These are phyloP conservation scores for Habrosyne pyritoides DNA, from an alignment of 2,888 invertebrate genomes.

Conservation along the genomic window DNA sequence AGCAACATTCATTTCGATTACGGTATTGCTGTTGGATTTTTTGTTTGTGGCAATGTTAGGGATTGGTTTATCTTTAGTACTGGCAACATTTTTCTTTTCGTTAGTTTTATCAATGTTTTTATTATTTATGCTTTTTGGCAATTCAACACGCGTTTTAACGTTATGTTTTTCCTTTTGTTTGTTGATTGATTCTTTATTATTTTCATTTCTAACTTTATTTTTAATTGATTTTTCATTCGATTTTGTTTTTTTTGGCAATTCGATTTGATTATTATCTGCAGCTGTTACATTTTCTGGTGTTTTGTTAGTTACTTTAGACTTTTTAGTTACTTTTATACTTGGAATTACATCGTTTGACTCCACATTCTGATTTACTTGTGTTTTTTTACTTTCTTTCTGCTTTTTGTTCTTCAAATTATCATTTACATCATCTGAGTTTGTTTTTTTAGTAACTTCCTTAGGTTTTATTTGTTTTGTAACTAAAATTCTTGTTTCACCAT, in stretches of 20 bases:
- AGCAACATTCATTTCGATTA: too few species aligned
- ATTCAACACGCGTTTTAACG: background rate
- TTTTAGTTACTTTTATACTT: slow-evolving; percentile 1
- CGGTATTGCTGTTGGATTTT: too few species aligned
- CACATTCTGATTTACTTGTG: background rate
- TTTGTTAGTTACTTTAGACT: slow-evolving; percentile 6
- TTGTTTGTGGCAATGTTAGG: background rate
- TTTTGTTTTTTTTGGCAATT: slow-evolving; percentile 15
- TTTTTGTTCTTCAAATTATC: slow-evolving; percentile 13
- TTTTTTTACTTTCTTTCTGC: slow-evolving; percentile 11
- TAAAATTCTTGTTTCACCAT: background rate
- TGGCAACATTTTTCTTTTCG: background rate
- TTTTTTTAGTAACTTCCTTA: background rate
- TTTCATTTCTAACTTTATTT: slow-evolving; percentile 18
- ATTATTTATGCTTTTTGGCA: slow-evolving; percentile 6
- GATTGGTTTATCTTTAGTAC: background rate
- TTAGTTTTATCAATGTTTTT: slow-evolving; percentile 13
- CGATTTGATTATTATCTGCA: slow-evolving; percentile 16
- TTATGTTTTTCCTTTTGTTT: slow-evolving; percentile 8
- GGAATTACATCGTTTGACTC: slow-evolving; percentile 10
- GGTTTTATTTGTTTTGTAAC: background rate
- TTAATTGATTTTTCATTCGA: slow-evolving; percentile 20
- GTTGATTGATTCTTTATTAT: slow-evolving; percentile 14
- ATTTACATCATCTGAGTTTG: slow-evolving; percentile 10
- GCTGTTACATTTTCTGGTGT: slow-evolving; percentile 13